Evolutionary conservation across 2,113 vertebrate species (phyloP), one percentile per base, ranked within the genome.

Genomic region (Galbula dea): DNA sequence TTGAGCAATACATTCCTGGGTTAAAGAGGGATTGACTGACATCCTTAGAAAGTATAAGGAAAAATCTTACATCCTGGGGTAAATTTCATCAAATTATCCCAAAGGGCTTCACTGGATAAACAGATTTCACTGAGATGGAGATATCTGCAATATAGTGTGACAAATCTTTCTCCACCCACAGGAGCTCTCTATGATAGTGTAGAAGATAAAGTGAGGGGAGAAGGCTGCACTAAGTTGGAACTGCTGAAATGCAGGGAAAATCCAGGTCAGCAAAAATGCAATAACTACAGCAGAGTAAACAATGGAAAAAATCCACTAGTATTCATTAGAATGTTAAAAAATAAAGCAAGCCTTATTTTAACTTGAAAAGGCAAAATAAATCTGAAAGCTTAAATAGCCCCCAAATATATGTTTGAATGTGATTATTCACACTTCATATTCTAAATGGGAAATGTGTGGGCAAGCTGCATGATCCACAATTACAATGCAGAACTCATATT

Each of bases 191-290:
- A 71, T 10, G 82, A 71, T 39, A 62, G 21, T 21, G 58, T 46
- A 43, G 73, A 76, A 90, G 67, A 73, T 39, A 19, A 83, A 92
- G 62, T 19, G 20, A 89, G 82, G 9, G 30, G 37, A 82, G n/a
- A 77, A 93, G 46, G 19, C 54, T 85, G 36, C 30, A 77, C 34
- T 92, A 48, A 51, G 22, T 30, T 78, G 54, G 86, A 95, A 67
- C 37, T 88, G 82, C 32, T 61, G 69, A 76, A 94, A 74, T 65
- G 43, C 65, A 79, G 14, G 45, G 41, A 54, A 73, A 93, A 93
- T 79, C 49, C 67, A 91, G 88, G 86, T 75, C 90, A 93, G 34
- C n/a, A 89, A 84, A 90, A 92, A 29, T 69, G 73, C 58, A 89
- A 83, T 90, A 92, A 82, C 30, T 51, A 55, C 54, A 84, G 54